Conservation (phyloP, 2,113 vertebrate genomes). For the Rhinolophus ferrumequinum region DNA sequence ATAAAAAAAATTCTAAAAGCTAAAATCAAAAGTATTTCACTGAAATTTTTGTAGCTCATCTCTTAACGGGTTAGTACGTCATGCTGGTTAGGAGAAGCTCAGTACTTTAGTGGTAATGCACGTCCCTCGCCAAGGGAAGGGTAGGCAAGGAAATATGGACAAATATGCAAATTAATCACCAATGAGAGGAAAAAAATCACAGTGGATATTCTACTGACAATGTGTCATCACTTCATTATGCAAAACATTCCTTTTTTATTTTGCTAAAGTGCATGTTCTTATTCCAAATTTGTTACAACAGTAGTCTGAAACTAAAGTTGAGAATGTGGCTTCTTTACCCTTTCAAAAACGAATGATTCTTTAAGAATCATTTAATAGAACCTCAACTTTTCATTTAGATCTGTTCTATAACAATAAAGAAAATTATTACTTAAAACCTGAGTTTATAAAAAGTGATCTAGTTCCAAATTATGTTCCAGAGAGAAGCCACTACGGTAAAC, state of each 20-base stretch:
- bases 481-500: not conserved
- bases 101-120: not conserved
- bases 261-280: not conserved
- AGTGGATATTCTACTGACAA: not conserved
- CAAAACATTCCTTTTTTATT: not conserved
- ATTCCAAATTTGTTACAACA: conserved; percentile 18
- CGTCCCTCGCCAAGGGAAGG: not conserved
- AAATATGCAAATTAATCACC: not conserved
- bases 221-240: not conserved
- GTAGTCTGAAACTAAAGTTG: not conserved
- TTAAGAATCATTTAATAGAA: conserved; percentile 26
- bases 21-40: conserved; percentile 29
- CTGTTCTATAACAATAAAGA: conserved; percentile 8
- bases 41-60: not conserved
- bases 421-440: not conserved
- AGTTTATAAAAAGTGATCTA: conserved; percentile 30
- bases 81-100: not conserved
- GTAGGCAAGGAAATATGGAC: not conserved
- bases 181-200: not conserved
- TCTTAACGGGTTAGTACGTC: not conserved
- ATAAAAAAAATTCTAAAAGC: not conserved
- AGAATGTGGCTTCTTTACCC: not conserved
- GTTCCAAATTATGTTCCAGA: conserved; percentile 31
- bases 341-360: conserved; percentile 18
- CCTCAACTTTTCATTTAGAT: conserved; percentile 4